Evolutionary conservation across 2,888 invertebrate species (phyloP).

Genomic region (Drosophila putrida): DNA sequence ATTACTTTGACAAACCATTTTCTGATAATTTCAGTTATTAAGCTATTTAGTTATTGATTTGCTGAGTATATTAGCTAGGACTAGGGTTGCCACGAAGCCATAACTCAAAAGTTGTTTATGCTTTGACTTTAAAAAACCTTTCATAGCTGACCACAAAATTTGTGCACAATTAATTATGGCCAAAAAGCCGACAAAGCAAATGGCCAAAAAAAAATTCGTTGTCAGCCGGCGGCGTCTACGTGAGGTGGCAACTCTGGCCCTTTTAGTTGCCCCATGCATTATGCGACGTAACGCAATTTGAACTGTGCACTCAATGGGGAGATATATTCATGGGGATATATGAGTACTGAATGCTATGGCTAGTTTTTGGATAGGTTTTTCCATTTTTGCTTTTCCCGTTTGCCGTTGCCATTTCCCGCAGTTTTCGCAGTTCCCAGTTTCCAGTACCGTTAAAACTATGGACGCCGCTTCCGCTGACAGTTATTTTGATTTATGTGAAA

Average conservation of each 20-base stretch:
- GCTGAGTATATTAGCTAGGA: conserved; percentile 25
- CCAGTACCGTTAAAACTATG: conserved; percentile 69
- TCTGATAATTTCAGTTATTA: conserved; percentile 40
- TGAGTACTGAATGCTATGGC: conserved; percentile 43
- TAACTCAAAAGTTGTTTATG: conserved; percentile 19
- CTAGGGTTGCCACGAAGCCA: conserved; percentile 3
- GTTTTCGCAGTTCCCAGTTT: conserved; percentile 1
- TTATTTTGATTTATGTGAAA: conserved; percentile 79
- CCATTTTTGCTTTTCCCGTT: background rate
- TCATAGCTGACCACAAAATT: conserved; percentile 66
- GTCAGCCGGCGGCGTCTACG: conserved; percentile 42
- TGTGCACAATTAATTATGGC: conserved; percentile 72
- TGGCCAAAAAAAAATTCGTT: conserved; percentile 45
- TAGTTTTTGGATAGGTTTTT: conserved; percentile 54
- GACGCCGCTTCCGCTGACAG: conserved; percentile 81
- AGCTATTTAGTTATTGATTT: conserved; percentile 46
- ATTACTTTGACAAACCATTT: conserved; percentile 47
- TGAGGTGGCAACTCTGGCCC: conserved; percentile 46
- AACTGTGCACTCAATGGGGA: conserved; percentile 30
- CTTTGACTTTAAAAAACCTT: conserved; percentile 14
- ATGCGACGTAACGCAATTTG: conserved; percentile 60
- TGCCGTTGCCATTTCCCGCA: background rate
- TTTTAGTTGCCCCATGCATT: conserved; percentile 35
- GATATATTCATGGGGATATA: conserved; percentile 29
- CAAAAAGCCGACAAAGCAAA: conserved; percentile 50